phyloP scores from a whole-genome alignment of 2,888 invertebrate genomes.

The Plebejus argus region DNA sequence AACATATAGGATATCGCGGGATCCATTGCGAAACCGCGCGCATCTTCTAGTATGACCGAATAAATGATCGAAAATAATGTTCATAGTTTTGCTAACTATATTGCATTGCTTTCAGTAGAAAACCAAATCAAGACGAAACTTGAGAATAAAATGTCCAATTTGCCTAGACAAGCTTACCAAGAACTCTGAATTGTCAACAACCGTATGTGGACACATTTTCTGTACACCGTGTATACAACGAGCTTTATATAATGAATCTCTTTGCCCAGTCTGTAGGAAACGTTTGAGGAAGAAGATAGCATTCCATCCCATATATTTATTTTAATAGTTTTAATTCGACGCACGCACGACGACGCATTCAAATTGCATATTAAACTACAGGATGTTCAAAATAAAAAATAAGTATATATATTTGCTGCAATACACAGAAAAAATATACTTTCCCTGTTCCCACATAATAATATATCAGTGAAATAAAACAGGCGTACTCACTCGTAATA shows the following conservation, averaged over 20 bases:
- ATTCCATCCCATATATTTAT: conserved; percentile 49
- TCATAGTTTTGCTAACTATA: not conserved
- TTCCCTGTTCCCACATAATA: not conserved
- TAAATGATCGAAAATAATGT: not conserved
- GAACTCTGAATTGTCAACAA: conserved; percentile 48
- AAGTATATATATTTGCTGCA: not conserved
- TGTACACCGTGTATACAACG: conserved; percentile 51
- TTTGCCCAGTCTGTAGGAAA: conserved; percentile 53
- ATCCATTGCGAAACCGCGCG: too few species aligned
- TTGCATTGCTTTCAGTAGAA: conserved; percentile 38
- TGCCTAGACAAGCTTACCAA: conserved; percentile 51
- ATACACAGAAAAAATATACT: not conserved
- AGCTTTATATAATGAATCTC: conserved; percentile 46
- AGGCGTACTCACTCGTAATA: too few species aligned
- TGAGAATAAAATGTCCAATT: conserved; percentile 54
- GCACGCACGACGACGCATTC: too few species aligned
- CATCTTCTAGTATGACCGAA: not conserved
- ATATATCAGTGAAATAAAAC: not conserved
- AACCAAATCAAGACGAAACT: conserved; percentile 35
- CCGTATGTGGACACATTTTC: conserved; percentile 57
- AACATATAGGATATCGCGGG: too few species aligned
- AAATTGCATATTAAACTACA: not conserved
- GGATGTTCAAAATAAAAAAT: not conserved
- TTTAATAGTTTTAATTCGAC: not conserved
- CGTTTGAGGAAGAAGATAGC: conserved; percentile 44